Conservation (phyloP, 2,797 vertebrate species). For the Ctenopoma kingsleyae region DNA sequence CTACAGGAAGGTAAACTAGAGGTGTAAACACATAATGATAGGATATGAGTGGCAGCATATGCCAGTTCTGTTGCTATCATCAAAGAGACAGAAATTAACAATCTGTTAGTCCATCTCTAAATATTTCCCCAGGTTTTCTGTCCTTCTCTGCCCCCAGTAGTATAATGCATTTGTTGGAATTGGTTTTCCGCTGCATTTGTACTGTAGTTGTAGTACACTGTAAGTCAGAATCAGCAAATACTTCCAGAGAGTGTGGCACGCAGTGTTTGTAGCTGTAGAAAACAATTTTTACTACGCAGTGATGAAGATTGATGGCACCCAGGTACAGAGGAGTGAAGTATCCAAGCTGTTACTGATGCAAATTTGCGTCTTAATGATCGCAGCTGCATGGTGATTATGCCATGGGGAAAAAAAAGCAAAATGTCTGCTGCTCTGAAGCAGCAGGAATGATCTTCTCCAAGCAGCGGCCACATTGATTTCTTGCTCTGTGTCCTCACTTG, state of each 20-base stretch:
- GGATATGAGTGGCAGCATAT: neutral
- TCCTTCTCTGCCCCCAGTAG: neutral
- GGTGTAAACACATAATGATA: neutral
- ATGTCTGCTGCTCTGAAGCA: conserved; percentile 32
- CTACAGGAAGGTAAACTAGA: neutral
- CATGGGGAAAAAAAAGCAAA: conserved; percentile 19
- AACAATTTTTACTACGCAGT: conserved; percentile 24
- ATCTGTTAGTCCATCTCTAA: neutral
- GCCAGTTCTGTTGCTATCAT: neutral
- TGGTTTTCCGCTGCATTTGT: neutral
- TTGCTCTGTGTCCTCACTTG: conserved; percentile 17
- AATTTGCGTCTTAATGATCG: conserved; percentile 53
- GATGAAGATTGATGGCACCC: conserved; percentile 36
- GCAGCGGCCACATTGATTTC: conserved; percentile 17
- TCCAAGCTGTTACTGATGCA: conserved; percentile 41
- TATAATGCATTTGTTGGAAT: neutral
- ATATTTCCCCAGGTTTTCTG: neutral
- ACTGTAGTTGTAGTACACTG: neutral
- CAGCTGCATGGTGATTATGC: conserved; percentile 56
- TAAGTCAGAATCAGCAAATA: conserved; percentile 1
- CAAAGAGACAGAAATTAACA: neutral
- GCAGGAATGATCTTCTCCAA: conserved; percentile 34
- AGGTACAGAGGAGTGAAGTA: conserved; percentile 42
- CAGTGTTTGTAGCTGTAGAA: conserved; percentile 21
- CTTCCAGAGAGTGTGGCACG: neutral